These are phyloP conservation scores for Pachycephus smyrnensis DNA, from an alignment of 2,888 invertebrate genomes.

Conservation along the genomic window DNA sequence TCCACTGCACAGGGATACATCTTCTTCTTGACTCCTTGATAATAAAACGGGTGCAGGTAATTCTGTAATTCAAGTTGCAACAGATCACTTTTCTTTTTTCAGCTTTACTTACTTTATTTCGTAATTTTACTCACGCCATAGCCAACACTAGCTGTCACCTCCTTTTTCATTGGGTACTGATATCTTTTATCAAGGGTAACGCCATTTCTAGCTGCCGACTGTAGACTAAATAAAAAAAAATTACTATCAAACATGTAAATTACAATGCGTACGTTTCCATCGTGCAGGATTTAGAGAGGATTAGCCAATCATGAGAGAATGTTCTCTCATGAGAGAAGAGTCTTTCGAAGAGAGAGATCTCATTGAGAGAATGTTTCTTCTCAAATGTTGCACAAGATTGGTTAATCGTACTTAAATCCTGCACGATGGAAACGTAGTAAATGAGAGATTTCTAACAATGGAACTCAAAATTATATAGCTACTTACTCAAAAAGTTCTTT, in stretches of 20 bases:
- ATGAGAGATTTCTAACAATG: not conserved
- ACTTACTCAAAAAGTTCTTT: not conserved
- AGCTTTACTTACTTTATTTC: not conserved
- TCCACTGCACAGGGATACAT: constrained; percentile 23
- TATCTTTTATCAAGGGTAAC: constrained; percentile 7
- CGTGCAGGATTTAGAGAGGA: too few relatives aligned
- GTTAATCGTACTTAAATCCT: too few relatives aligned
- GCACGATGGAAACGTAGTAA: too few relatives aligned
- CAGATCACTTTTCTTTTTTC: not conserved
- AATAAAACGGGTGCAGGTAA: constrained; percentile 20
- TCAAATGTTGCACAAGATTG: too few relatives aligned
- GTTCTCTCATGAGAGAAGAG: too few relatives aligned
- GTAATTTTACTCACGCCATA: constrained; percentile 17
- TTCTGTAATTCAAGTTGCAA: constrained; percentile 11
- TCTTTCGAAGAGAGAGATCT: too few relatives aligned
- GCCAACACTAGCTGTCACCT: constrained; percentile 19
- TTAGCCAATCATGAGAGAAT: too few relatives aligned
- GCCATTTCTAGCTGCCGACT: not conserved
- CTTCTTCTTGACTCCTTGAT: constrained; percentile 12
- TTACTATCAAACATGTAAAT: too few relatives aligned
- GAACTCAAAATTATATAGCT: not conserved
- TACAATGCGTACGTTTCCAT: too few relatives aligned
- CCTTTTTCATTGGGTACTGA: constrained; percentile 15
- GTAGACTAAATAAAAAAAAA: not conserved
- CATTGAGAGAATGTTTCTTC: too few relatives aligned